Conservation (phyloP, 2,888 invertebrate species). For the Andrena minutula region DNA sequence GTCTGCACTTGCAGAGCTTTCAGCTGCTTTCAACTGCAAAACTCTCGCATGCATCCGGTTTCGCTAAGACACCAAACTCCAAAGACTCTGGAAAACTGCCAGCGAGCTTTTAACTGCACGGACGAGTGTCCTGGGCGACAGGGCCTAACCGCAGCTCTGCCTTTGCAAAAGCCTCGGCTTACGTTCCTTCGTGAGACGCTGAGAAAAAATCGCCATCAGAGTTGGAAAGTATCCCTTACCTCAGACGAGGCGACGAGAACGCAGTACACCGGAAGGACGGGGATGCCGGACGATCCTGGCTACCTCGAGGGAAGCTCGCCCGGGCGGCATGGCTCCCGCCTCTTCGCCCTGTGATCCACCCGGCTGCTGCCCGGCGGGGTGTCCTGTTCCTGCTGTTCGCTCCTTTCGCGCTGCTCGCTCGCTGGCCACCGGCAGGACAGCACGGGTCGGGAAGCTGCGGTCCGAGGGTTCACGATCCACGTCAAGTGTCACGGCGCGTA, state of each 20-base stretch:
- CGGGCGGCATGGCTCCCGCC: slow-evolving; percentile 84
- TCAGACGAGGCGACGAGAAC: slow-evolving; percentile 63
- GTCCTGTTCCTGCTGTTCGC: slow-evolving; percentile 46
- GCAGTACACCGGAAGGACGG: slow-evolving; percentile 59
- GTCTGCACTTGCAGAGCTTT: not conserved
- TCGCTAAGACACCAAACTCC: not conserved
- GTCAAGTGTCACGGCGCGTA: no score
- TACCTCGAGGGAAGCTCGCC: slow-evolving; percentile 81
- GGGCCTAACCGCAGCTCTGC: not conserved
- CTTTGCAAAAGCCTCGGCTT: not conserved
- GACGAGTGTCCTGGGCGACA: not conserved
- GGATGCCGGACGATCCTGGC: slow-evolving; percentile 73
- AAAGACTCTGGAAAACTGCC: not conserved
- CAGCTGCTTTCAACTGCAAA: not conserved
- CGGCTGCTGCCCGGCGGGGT: slow-evolving; percentile 71
- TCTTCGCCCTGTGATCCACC: slow-evolving; percentile 73
- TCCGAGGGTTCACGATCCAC: not conserved
- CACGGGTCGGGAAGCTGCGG: not conserved
- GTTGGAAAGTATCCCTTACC: slow-evolving; percentile 55
- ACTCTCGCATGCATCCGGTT: not conserved
- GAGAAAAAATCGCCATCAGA: not conserved
- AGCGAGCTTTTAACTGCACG: not conserved
- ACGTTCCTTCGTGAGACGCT: not conserved
- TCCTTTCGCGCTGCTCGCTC: slow-evolving; percentile 26
- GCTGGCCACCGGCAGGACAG: slow-evolving; percentile 8